Base-by-base conservation (phyloP, 2,888 invertebrate genomes). In the Cylindroiulus punctatus region DNA sequence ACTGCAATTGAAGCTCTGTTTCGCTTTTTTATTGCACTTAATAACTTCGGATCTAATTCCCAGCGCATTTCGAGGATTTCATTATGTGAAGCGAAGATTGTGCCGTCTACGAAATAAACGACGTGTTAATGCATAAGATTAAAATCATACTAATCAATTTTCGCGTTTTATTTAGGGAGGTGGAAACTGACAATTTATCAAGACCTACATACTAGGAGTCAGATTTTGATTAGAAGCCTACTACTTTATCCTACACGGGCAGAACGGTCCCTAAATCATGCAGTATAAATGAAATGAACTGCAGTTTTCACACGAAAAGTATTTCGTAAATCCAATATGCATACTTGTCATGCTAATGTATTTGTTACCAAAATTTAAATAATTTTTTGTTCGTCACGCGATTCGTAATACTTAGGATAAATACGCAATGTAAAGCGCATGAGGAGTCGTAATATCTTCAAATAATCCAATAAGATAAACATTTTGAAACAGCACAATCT, bases 111-210 rank as follows among this genome's bases (percentile, higher is more conserved):
- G 12, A 65, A 65, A 65, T 65, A 65, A 65, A 65, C 65, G 65
- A 65, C 65, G 65, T 65, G 65, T 26, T 65, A 65, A 65, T 65
- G 65, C 65, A 10, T 12, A 22, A 65, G 65, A 65, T 65, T 26
- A 65, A 65, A 65, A 65, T 65, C 65, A 65, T 22, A 65, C 65
- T 65, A 65, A 65, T 65, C 65, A 65, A 65, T 65, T 65, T n/a
- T 65, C n/a, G 65, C 22, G 65, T 57, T 65, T 65, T 65, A 65
- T 65, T 65, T 26, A 10, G 26, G 65, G 65, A 65, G 65, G 26
- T 65, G 65, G 26, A 65, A 65, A 65, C 65, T 65, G 65, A 65
- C 65, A 65, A 65, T 65, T 65, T 65, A 65, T 26, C 26, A 65
- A 65, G 65, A 26, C 65, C 8, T 26, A 22, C 65, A 65, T 22